A percentile compares a stretch with the other conserved stretches of the same genome.
phyloP scores from a whole-genome alignment of 2,113 vertebrate species.

The Odocoileus hemionus region DNA sequence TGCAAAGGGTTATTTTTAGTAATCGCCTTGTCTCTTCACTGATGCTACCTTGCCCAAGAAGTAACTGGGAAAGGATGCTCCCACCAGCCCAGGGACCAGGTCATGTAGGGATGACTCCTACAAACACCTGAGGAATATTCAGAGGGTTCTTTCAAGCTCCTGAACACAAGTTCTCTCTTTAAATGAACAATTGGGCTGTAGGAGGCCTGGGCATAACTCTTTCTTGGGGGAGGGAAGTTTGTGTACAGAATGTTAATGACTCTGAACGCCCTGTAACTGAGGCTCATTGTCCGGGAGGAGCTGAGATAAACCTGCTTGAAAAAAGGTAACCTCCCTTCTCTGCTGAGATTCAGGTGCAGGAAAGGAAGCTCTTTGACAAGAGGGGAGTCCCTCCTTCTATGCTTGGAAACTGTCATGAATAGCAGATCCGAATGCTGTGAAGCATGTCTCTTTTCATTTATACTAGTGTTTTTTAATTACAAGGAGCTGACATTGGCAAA shows the following conservation, averaged over 20 bases:
- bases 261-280: constrained; percentile 1
- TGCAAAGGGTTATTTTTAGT: constrained; percentile 87
- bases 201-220: constrained; percentile 56
- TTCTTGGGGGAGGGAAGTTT: constrained; percentile 67
- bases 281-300: neutral
- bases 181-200: constrained; percentile 59
- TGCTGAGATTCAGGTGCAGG: constrained; percentile 56
- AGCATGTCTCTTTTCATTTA: constrained; percentile 2
- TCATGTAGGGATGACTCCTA: constrained; percentile 55
- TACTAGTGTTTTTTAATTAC: constrained; percentile 10
- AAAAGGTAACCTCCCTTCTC: neutral
- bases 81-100: constrained; percentile 71
- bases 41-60: constrained; percentile 48
- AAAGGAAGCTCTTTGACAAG: constrained; percentile 21
- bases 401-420: constrained; percentile 21
- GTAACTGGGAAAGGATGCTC: constrained; percentile 81
- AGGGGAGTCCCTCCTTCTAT: neutral
- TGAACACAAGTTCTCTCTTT: constrained; percentile 47
- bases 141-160: constrained; percentile 39
- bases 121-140: constrained; percentile 42
- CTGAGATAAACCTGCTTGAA: constrained; percentile 17
- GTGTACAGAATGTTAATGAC: constrained; percentile 62
- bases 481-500: neutral
- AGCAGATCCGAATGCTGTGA: neutral
- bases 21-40: constrained; percentile 79